Conservation (phyloP, 2,888 invertebrate species). For the Homarus gammarus region DNA sequence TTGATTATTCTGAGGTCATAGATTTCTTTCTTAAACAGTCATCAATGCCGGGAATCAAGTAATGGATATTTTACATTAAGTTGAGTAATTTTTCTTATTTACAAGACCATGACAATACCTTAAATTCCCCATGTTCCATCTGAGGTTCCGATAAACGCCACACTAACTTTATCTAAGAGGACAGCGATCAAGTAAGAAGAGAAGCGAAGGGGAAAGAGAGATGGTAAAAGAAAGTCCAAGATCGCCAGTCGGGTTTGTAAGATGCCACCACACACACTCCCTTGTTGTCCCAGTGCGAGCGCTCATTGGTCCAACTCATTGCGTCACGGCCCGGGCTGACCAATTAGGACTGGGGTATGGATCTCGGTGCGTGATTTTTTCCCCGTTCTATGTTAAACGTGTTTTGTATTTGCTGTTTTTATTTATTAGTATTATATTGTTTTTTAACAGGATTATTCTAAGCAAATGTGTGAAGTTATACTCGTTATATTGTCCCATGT, state of each 20-base stretch:
- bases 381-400: background rate
- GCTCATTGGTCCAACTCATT: slow-evolving; percentile 47
- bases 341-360: slow-evolving; percentile 47
- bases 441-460: background rate
- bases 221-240: slow-evolving; percentile 58
- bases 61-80: slow-evolving; percentile 9
- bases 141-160: background rate
- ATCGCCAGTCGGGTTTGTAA: slow-evolving; percentile 64
- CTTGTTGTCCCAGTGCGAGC: slow-evolving; percentile 61
- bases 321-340: slow-evolving; percentile 40
- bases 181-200: background rate
- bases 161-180: slow-evolving; percentile 15
- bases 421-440: background rate
- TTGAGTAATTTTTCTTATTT: slow-evolving; percentile 11
- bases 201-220: background rate
- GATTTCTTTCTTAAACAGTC: slow-evolving; percentile 16
- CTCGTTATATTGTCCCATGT: background rate
- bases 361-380: slow-evolving; percentile 64
- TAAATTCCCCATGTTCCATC: slow-evolving; percentile 7
- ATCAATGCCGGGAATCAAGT: background rate
- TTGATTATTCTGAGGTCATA: background rate
- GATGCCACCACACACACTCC: slow-evolving; percentile 71
- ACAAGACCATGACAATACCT: background rate
- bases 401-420: slow-evolving; percentile 7
- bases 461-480: background rate